Evolutionary conservation across 1,140 invertebrate species (phyloP).

Genomic region (Philopotamus ludificatus): DNA sequence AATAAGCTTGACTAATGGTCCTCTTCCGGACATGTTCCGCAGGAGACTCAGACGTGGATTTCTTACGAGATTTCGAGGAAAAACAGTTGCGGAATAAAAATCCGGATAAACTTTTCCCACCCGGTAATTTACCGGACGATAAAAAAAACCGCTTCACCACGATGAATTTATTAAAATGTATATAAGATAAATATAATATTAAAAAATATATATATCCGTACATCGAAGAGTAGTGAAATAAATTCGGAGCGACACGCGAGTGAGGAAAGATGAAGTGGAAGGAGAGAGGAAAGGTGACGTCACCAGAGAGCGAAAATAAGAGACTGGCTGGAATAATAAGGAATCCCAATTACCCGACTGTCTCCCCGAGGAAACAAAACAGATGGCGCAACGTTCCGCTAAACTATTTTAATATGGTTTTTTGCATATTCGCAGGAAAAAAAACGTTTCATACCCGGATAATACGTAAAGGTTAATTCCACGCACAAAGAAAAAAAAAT

Average conservation of each 20-base stretch:
- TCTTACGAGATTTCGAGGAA: slow-evolving; percentile 12
- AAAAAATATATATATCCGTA: too few species aligned
- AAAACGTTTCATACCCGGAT: neutral
- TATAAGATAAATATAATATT: too few species aligned
- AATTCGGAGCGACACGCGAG: too few species aligned
- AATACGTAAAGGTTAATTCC: too few species aligned
- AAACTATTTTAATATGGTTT: slow-evolving; percentile 16
- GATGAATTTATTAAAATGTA: too few species aligned
- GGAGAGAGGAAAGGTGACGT: slow-evolving; percentile 4
- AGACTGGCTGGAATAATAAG: slow-evolving; percentile 14
- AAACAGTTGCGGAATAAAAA: neutral
- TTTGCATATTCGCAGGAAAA: neutral
- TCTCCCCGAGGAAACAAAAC: slow-evolving; percentile 6
- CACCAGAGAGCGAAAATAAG: neutral
- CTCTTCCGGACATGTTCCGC: slow-evolving; percentile 15
- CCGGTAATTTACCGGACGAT: too few species aligned
- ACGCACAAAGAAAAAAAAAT: too few species aligned
- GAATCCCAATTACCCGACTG: slow-evolving; percentile 24
- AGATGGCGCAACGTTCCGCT: neutral
- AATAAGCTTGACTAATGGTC: slow-evolving; percentile 29
- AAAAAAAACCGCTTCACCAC: too few species aligned
- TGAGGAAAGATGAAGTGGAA: neutral
- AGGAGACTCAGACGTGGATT: neutral
- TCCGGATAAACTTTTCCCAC: too few species aligned
- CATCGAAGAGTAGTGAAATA: too few species aligned